A percentile compares a stretch with the other conserved stretches of the same genome.
These are phyloP conservation scores for Ageneiosus marmoratus DNA, from an alignment of 2,113 vertebrate species.

Conservation along the genomic window DNA sequence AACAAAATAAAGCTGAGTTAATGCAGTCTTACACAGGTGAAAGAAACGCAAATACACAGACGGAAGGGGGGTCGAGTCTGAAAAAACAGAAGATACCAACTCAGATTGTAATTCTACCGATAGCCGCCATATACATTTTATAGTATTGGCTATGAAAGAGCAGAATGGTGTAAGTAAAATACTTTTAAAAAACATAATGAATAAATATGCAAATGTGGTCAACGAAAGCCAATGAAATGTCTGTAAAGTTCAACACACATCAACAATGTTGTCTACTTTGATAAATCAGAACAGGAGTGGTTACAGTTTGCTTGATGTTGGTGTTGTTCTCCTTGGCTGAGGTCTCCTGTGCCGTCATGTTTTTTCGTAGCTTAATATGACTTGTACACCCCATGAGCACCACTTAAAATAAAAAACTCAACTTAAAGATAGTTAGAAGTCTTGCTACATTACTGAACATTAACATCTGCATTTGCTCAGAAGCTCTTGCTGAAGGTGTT, in stretches of 20 bases:
- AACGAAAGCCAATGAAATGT: conserved; percentile 39
- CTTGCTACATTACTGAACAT: conserved; percentile 56
- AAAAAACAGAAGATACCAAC: conserved; percentile 10
- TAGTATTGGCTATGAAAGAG: conserved; percentile 36
- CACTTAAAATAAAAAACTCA: conserved; percentile 59
- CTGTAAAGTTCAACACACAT: conserved; percentile 48
- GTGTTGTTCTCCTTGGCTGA: conserved; percentile 75
- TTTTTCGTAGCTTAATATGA: conserved; percentile 72
- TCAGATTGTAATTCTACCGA: conserved; percentile 9
- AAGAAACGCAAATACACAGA: conserved; percentile 62
- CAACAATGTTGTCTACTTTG: conserved; percentile 12
- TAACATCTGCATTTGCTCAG: conserved; percentile 46
- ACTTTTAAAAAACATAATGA: conserved; percentile 23
- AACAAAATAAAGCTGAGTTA: conserved; percentile 68
- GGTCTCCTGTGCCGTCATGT: conserved; percentile 77
- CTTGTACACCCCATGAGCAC: conserved; percentile 70
- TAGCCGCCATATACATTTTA: conserved; percentile 23
- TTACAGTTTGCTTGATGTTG: conserved; percentile 69
- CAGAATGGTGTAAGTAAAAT: conserved; percentile 44
- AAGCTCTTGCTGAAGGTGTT: conserved; percentile 38
- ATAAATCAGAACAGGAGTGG: conserved; percentile 64
- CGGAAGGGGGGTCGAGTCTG: background rate
- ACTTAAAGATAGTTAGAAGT: conserved; percentile 45
- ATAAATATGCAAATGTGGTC: conserved; percentile 37
- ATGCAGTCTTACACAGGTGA: conserved; percentile 65